phyloP scores from a whole-genome alignment of 2,888 invertebrate genomes.

The Ferrisia virgata region DNA sequence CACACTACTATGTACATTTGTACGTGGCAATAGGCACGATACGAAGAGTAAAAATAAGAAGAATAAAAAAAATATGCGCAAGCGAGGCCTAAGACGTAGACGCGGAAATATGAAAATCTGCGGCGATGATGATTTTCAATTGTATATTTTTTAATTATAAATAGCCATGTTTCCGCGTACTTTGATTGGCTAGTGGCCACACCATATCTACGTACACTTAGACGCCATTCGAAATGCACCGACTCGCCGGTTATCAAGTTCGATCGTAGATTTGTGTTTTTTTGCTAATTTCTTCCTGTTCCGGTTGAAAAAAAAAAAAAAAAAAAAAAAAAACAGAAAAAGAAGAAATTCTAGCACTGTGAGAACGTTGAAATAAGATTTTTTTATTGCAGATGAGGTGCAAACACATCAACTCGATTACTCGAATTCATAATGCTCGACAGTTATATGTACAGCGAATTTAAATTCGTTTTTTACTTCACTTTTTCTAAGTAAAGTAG shows the following conservation, averaged over 20 bases:
- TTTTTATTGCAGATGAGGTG: neutral
- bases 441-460: neutral
- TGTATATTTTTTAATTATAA: neutral
- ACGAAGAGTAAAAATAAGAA: neutral
- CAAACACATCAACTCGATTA: conserved; percentile 11
- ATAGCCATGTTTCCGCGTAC: neutral
- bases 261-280: neutral
- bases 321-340: neutral
- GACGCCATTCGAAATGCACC: neutral
- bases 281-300: conserved; percentile 36
- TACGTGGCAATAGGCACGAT: neutral
- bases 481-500: neutral
- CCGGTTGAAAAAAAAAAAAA: conserved; percentile 12
- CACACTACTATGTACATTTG: too few species aligned
- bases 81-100: neutral
- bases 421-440: neutral
- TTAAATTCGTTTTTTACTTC: neutral
- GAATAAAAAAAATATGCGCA: too few species aligned
- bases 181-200: neutral
- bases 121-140: neutral
- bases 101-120: neutral
- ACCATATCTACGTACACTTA: neutral
- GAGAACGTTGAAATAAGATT: neutral
- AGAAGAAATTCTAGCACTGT: neutral
- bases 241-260: conserved; percentile 1